Evolutionary conservation across 53 echinoderm and acorn worm genomes (phyloP), one percentile per base, ranked within the genome.

Genomic region (Hippasteria phrygiana): DNA sequence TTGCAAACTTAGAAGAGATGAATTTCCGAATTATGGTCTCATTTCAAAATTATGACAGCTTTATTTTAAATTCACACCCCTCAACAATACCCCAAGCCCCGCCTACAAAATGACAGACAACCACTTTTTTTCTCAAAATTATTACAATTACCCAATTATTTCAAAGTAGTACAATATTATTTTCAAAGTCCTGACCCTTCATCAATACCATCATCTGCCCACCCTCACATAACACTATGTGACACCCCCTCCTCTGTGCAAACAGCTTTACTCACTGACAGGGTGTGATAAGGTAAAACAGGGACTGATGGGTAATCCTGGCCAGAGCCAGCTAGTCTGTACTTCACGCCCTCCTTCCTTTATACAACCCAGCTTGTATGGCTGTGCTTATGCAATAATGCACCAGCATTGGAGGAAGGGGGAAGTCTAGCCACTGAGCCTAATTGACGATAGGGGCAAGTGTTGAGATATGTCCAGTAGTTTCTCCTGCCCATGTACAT

Each of bases 241-340:
- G 28, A 35, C 43, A 12, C 47, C 11, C 5, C 36, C 28, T 27
- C 14, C 22, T 74, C 74, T 46, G 4, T 14, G 20, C 74, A 37
- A 3, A 24, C 0, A 1, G 33, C 17, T 43, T 53, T 56, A 35
- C 17, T 43, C 29, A 65, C 64, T 82, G 82, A 82, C 64, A 64
- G 18, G 16, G 43, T 12, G 31, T 4, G 82, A 82, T 82, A 82
- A 82, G 64, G 82, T 18, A 78, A 46, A 65, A 6, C 1, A 20
- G 14, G 64, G 34, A 33, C 12, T 0, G 5, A 17, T 41, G 5
- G 32, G 14, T 82, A 82, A 82, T 64, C 82, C 46, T 17, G 5
- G 27, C 9, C 31, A 82, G 63, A 80, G 82, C 62, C 82, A 16
- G 20, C 33, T 9, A 43, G 82, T 82, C 82, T 82, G 66, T 82